Evolutionary conservation across 1,140 invertebrate species (phyloP), one percentile per base, ranked within the genome.

Genomic region (Saccostrea cuccullata): DNA sequence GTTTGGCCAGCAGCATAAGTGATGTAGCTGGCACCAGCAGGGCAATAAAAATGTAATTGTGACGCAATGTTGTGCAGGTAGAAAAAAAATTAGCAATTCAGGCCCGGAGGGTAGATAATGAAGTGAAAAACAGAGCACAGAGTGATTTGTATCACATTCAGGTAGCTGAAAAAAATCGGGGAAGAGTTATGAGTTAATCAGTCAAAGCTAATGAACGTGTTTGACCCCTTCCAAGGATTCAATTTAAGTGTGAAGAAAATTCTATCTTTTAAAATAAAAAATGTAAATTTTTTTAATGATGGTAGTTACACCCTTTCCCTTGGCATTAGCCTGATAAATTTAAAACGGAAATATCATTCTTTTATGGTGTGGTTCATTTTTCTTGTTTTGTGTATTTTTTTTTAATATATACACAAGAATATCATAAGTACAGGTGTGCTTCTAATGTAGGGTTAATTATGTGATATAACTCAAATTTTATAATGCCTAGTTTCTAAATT

Each of bases 21-120:
- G 70, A 77, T 77, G 70, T 77, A 26, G 23, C 70, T 77, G 70
- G 70, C 70, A 77, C 70, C 70, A 77, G 70, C 30, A 26, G 23
- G 26, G 70, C 11, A 26, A 77, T 77, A 77, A 77, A 67, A 77
- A 77, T 30, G 26, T 77, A 77, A 36, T 77, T 77, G 70, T 26
- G 26, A 77, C 26, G 70, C 70, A 77, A 77, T 26, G 9, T 77
- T 36, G 23, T 26, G 13, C 70, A 77, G 70, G 70, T 77, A 77
- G 30, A 36, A 36, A 77, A 77, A 67, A 67, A n/a, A 30, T 36
- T 77, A 26, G 11, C 70, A 30, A 36, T 77, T 36, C 58, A 77
- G 70, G 26, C 26, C 70, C 36, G 23, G 26, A 26, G 15, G 70
- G 26, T 36, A 77, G 23, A 77, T 77, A 77, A 36, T 77, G 70